These are phyloP conservation scores for Coelopa frigida DNA, from an alignment of 1,140 invertebrate species.

Conservation along the genomic window DNA sequence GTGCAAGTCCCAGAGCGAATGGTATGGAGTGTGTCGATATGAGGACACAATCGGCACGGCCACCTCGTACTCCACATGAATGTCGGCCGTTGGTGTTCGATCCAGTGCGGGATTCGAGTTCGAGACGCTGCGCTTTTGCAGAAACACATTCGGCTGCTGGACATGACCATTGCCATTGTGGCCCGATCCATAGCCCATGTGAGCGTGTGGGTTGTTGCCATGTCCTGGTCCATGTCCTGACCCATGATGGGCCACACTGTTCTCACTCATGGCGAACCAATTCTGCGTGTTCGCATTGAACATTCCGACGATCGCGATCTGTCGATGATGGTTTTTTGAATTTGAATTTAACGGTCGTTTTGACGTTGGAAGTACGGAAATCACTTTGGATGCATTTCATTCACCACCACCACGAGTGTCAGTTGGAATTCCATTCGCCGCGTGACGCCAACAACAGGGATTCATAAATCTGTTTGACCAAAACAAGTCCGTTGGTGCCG, in stretches of 20 bases:
- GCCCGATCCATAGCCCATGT: neutral
- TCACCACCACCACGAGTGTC: too few species aligned
- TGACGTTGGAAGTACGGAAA: too few species aligned
- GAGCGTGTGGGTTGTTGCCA: slow-evolving; percentile 1
- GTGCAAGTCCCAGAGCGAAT: slow-evolving; percentile 43
- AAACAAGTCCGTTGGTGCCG: slow-evolving; percentile 13
- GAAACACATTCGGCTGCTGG: slow-evolving; percentile 18
- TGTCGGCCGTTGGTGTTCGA: slow-evolving; percentile 23
- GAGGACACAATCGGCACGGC: slow-evolving; percentile 36
- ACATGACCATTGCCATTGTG: slow-evolving; percentile 14
- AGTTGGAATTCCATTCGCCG: too few species aligned
- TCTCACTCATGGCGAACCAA: slow-evolving; percentile 31
- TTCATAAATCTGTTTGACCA: too few species aligned
- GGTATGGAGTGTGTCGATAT: slow-evolving; percentile 41
- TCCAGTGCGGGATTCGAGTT: slow-evolving; percentile 39
- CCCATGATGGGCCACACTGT: slow-evolving; percentile 10
- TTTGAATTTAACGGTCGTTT: too few species aligned
- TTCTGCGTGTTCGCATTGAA: slow-evolving; percentile 36
- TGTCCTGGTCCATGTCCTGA: neutral
- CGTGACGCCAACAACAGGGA: too few species aligned
- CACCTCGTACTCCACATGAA: slow-evolving; percentile 42
- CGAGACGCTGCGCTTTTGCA: slow-evolving; percentile 32
- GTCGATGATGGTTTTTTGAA: too few species aligned
- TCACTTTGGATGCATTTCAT: too few species aligned
- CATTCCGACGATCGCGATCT: too few species aligned